A percentile compares a stretch with the other conserved stretches of the same genome.
Conservation (phyloP, 2,113 vertebrate species). For the Embiotoca jacksoni region DNA sequence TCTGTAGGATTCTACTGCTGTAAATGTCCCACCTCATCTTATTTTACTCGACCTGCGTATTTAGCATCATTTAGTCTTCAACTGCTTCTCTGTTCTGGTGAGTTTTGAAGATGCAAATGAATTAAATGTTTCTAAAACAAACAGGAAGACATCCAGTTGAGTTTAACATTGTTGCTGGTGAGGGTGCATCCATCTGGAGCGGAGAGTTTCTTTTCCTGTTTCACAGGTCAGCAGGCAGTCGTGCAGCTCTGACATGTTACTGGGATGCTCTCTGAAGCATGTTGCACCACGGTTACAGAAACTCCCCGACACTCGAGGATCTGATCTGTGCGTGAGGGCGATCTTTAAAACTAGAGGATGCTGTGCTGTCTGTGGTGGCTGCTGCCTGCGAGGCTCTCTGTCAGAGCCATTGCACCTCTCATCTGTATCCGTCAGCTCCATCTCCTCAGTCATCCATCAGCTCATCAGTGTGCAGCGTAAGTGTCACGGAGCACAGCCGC, state of each 20-base stretch:
- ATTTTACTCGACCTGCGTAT: too few relatives aligned
- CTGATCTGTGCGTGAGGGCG: neutral
- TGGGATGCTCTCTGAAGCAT: neutral
- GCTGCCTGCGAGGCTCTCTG: constrained; percentile 15
- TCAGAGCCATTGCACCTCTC: constrained; percentile 62
- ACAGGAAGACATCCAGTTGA: neutral
- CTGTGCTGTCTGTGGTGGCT: constrained; percentile 7
- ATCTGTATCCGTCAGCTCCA: constrained; percentile 71
- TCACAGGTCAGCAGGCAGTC: constrained; percentile 1
- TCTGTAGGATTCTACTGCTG: too few relatives aligned
- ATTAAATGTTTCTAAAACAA: neutral
- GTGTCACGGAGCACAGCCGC: constrained; percentile 10
- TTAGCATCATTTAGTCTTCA: too few relatives aligned
- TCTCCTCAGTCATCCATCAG: constrained; percentile 70
- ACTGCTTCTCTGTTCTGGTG: too few relatives aligned
- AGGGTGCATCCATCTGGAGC: neutral
- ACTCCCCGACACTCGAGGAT: neutral
- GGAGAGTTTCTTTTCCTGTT: neutral
- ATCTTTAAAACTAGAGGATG: constrained; percentile 3
- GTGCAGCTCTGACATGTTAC: neutral
- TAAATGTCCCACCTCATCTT: too few relatives aligned
- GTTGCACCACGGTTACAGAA: neutral
- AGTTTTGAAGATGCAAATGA: too few relatives aligned
- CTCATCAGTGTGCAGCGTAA: constrained; percentile 43
- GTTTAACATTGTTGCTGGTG: neutral